Evolutionary conservation across 2,888 invertebrate species (phyloP).

Genomic region (Arge pagana): DNA sequence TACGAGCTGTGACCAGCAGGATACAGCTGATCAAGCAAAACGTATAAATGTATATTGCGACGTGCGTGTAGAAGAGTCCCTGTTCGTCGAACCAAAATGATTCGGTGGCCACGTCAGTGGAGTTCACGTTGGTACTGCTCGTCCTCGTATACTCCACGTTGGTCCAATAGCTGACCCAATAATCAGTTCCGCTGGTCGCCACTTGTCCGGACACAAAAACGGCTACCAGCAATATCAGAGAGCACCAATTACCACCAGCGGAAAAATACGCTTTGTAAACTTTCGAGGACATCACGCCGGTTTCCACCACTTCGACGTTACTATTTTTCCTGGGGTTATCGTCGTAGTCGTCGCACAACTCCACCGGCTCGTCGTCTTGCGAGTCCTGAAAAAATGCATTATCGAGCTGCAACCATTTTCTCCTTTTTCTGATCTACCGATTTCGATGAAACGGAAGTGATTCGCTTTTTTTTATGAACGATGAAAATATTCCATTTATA

Average conservation of each 20-base stretch:
- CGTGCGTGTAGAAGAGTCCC: conserved; percentile 37
- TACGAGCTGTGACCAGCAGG: conserved; percentile 59
- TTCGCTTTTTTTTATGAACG: too few relatives aligned
- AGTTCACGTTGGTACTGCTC: not conserved
- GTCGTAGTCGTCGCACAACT: conserved; percentile 35
- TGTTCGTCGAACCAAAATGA: conserved; percentile 29
- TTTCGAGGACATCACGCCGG: conserved; percentile 54
- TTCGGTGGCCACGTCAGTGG: not conserved
- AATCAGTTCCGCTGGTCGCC: conserved; percentile 71
- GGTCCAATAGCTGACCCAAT: conserved; percentile 74
- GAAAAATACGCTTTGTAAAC: conserved; percentile 59
- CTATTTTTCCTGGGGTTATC: too few relatives aligned
- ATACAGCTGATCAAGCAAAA: conserved; percentile 49
- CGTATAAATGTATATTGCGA: conserved; percentile 55
- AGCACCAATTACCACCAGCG: conserved; percentile 63
- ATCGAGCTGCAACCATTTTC: too few relatives aligned
- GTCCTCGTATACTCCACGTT: conserved; percentile 37
- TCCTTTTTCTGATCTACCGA: too few relatives aligned
- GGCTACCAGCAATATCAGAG: conserved; percentile 60
- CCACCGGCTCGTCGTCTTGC: conserved; percentile 19
- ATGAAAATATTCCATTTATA: too few relatives aligned
- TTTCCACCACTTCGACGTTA: conserved; percentile 54
- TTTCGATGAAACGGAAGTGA: too few relatives aligned
- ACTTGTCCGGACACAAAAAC: conserved; percentile 67
- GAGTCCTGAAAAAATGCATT: not conserved